A percentile compares a stretch with the other conserved stretches of the same genome.
Conservation (phyloP, 2,888 invertebrate species). For the Drosophila anomalipes region DNA sequence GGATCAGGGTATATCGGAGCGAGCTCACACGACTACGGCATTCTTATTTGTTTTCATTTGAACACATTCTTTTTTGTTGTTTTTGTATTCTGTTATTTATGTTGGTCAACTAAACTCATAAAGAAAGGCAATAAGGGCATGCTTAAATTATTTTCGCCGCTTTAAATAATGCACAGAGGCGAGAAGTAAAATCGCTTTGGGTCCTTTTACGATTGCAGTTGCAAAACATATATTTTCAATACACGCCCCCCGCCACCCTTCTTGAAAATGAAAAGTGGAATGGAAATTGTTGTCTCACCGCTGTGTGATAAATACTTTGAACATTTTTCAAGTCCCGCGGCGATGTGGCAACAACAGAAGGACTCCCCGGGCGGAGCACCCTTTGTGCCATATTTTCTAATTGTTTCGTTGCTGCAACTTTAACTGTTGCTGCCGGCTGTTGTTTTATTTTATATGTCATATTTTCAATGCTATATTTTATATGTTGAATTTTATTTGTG, state of each 20-base stretch:
- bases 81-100: slow-evolving; percentile 40
- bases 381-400: slow-evolving; percentile 50
- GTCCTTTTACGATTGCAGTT: background rate
- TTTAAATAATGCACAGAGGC: slow-evolving; percentile 24
- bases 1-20: background rate
- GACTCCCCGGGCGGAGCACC: slow-evolving; percentile 7
- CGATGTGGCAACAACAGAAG: slow-evolving; percentile 12
- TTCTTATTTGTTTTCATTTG: slow-evolving; percentile 16
- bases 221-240: slow-evolving; percentile 14
- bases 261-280: background rate
- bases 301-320: slow-evolving; percentile 44
- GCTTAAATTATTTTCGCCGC: slow-evolving; percentile 10
- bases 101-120: slow-evolving; percentile 47
- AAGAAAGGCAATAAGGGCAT: slow-evolving; percentile 45
- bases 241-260: background rate
- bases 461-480: background rate
- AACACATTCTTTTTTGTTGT: slow-evolving; percentile 16
- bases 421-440: slow-evolving; percentile 33
- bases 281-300: background rate
- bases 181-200: background rate
- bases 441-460: background rate
- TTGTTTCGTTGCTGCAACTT: slow-evolving; percentile 36
- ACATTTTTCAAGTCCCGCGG: slow-evolving; percentile 36
- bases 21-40: background rate
- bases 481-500: slow-evolving; percentile 2